These are phyloP conservation scores for Drosophila malerkotliana DNA, from an alignment of 1,140 invertebrate species.

Conservation along the genomic window DNA sequence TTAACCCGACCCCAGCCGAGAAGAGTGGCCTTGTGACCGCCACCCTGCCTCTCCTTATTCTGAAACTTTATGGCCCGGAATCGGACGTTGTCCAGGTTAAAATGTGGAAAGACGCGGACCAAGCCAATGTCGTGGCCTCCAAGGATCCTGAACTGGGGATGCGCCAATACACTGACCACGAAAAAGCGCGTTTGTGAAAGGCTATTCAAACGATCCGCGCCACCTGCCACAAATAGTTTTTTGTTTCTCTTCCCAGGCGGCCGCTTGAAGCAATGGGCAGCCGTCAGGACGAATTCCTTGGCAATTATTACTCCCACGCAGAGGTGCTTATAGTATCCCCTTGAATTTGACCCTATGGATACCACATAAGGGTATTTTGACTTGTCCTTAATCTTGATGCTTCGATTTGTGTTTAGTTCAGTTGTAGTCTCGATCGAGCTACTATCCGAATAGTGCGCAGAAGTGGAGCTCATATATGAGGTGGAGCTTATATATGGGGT, in stretches of 20 bases:
- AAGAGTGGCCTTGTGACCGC: background rate
- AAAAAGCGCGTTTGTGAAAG: conserved; percentile 1
- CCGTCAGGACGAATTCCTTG: conserved; percentile 38
- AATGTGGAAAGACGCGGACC: conserved; percentile 26
- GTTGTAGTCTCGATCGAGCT: background rate
- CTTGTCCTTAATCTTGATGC: background rate
- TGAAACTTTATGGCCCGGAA: conserved; percentile 29
- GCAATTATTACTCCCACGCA: conserved; percentile 59
- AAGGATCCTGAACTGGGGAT: conserved; percentile 33
- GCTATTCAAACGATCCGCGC: conserved; percentile 22
- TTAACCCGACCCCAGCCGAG: conserved; percentile 55
- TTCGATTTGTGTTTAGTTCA: background rate
- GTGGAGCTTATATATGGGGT: too few species aligned
- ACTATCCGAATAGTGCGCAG: too few species aligned
- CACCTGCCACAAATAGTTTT: conserved; percentile 25
- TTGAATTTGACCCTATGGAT: conserved; percentile 41
- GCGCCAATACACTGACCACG: conserved; percentile 8
- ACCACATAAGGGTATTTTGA: conserved; percentile 47
- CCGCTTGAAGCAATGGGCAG: conserved; percentile 47
- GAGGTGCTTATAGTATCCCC: conserved; percentile 43
- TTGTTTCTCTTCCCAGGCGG: background rate
- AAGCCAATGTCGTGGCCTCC: conserved; percentile 53
- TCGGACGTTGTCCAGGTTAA: conserved; percentile 29
- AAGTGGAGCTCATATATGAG: too few species aligned
- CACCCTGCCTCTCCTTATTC: background rate